phyloP scores from a whole-genome alignment of 1,140 invertebrate species.

The Lanistes nyassanus region DNA sequence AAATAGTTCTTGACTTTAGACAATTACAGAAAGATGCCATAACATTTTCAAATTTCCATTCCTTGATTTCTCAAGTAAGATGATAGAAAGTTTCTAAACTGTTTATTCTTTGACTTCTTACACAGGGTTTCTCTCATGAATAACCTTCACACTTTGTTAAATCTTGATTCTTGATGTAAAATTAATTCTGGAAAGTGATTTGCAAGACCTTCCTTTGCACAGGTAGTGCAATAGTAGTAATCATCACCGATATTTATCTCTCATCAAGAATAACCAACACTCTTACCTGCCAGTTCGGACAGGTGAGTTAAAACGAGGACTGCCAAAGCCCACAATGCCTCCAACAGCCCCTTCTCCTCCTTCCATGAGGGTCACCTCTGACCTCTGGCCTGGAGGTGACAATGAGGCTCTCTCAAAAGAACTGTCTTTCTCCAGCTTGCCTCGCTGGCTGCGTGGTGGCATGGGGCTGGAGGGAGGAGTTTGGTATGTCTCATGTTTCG shows the following conservation, averaged over 20 bases:
- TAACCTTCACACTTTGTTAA: too few relatives aligned
- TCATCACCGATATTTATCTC: too few relatives aligned
- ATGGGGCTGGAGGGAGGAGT: conserved; percentile 57
- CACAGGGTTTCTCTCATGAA: not conserved
- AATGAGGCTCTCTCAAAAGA: conserved; percentile 44
- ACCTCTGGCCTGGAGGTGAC: conserved; percentile 10
- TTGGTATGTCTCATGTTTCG: conserved; percentile 34
- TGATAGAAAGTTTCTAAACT: too few relatives aligned
- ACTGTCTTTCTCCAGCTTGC: conserved; percentile 48
- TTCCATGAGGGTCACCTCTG: conserved; percentile 12
- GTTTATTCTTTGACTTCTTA: too few relatives aligned
- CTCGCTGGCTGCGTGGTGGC: conserved; percentile 32
- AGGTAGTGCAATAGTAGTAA: too few relatives aligned
- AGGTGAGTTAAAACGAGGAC: conserved; percentile 41
- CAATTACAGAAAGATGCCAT: too few relatives aligned
- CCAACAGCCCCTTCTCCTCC: conserved; percentile 20
- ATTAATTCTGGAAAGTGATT: too few relatives aligned
- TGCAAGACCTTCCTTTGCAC: too few relatives aligned
- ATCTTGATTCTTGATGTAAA: too few relatives aligned
- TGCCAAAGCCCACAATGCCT: conserved; percentile 25
- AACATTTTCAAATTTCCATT: too few relatives aligned
- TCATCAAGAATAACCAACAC: not conserved
- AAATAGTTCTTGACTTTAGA: too few relatives aligned
- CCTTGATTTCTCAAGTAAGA: too few relatives aligned
- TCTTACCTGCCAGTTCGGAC: conserved; percentile 40